Evolutionary conservation across 1,140 invertebrate genomes (phyloP).

Genomic region (Lordiphosa clarofinis): DNA sequence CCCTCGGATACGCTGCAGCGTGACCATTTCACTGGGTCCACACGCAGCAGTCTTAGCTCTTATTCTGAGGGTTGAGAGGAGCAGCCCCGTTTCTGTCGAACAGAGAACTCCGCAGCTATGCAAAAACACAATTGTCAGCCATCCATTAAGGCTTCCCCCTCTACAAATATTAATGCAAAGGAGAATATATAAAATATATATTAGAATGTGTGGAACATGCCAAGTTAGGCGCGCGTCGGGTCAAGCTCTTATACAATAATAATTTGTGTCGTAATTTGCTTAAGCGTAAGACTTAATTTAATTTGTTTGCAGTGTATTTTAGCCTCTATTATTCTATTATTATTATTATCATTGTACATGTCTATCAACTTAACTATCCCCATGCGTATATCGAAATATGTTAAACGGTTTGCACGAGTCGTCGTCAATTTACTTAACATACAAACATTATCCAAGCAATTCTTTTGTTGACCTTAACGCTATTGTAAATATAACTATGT

Average conservation of each 20-base stretch:
- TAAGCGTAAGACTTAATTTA: slow-evolving; percentile 63
- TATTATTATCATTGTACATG: slow-evolving; percentile 46
- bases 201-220: slow-evolving; percentile 34
- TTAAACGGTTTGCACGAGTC: slow-evolving; percentile 35
- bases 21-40: slow-evolving; percentile 82
- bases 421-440: slow-evolving; percentile 53
- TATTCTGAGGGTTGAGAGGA: slow-evolving; percentile 71
- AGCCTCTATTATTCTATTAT: slow-evolving; percentile 61
- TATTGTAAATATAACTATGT: slow-evolving; percentile 68
- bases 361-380: slow-evolving; percentile 28
- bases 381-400: slow-evolving; percentile 30
- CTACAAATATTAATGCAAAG: slow-evolving; percentile 18
- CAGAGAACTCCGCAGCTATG: slow-evolving; percentile 27
- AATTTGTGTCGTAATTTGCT: slow-evolving; percentile 59
- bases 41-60: slow-evolving; percentile 86
- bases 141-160: slow-evolving; percentile 48
- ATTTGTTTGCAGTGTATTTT: slow-evolving; percentile 68
- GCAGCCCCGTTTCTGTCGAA: too few species aligned
- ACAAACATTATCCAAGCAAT: slow-evolving; percentile 37
- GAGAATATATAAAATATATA: slow-evolving; percentile 28
- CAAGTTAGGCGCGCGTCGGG: slow-evolving; percentile 45
- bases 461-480: slow-evolving; percentile 67
- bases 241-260: slow-evolving; percentile 33
- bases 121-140: slow-evolving; percentile 56
- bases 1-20: slow-evolving; percentile 84